These are phyloP conservation scores for Hyposoter dolosus DNA, from an alignment of 2,888 invertebrate species.

Conservation along the genomic window DNA sequence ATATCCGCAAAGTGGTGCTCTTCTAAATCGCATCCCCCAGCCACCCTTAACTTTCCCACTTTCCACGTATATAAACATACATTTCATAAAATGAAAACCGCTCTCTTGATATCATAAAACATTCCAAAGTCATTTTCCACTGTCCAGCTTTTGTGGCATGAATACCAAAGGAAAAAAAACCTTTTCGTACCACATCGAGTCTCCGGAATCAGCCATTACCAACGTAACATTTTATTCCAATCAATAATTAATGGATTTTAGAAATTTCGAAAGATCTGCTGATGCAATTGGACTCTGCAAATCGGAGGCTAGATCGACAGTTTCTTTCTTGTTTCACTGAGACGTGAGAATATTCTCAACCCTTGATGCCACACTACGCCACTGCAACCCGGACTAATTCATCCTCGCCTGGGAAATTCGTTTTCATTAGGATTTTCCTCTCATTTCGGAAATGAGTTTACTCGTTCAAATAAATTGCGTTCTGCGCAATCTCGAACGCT, in stretches of 20 bases:
- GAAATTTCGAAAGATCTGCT: background rate
- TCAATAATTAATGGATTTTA: background rate
- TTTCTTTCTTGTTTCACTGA: background rate
- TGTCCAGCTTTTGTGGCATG: background rate
- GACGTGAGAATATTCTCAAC: background rate
- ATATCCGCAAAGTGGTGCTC: conserved; percentile 54
- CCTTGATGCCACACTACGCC: background rate
- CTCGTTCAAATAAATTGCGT: background rate
- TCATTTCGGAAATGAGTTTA: background rate
- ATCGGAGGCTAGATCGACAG: background rate
- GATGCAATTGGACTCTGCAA: background rate
- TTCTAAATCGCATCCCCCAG: conserved; percentile 34
- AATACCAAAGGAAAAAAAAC: background rate
- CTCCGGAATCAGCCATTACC: background rate
- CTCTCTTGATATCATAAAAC: conserved; percentile 5
- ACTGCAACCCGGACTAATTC: background rate
- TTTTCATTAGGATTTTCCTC: background rate
- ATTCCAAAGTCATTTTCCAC: conserved; percentile 4
- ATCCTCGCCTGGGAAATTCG: background rate
- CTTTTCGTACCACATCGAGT: background rate
- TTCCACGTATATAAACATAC: conserved; percentile 16
- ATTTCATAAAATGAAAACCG: background rate
- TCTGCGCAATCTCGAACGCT: too few species aligned
- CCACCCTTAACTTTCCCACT: conserved; percentile 4
- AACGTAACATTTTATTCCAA: background rate